phyloP scores from a whole-genome alignment of 2,113 vertebrate genomes.

The Tympanuchus pallidicinctus region DNA sequence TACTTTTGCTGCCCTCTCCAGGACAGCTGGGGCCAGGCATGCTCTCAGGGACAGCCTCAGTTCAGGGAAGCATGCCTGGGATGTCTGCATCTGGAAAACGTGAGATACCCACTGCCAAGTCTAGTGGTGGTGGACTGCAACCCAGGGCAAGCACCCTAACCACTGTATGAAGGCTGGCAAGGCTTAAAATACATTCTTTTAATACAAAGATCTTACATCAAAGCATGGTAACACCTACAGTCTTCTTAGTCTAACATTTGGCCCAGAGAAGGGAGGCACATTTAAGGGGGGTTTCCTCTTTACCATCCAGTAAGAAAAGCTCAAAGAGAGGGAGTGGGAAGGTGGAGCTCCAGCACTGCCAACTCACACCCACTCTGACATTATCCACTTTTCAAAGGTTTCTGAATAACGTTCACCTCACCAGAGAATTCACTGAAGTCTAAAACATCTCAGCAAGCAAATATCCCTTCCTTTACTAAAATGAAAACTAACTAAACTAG shows the following conservation, averaged over 20 bases:
- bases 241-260: neutral
- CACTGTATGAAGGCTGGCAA: neutral
- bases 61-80: accelerated
- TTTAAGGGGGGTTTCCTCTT: neutral
- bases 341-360: neutral
- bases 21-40: neutral
- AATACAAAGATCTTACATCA: neutral
- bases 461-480: neutral
- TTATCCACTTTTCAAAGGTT: neutral
- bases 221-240: neutral
- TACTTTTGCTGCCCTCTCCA: constrained; percentile 60
- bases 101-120: accelerated
- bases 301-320: neutral
- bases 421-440: neutral
- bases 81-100: neutral
- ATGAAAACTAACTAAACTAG: accelerated
- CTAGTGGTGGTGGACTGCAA: neutral
- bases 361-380: neutral
- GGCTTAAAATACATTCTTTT: neutral
- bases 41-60: accelerated
- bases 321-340: neutral
- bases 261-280: neutral
- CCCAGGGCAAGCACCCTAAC: neutral
- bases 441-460: neutral
- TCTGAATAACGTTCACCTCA: neutral